Conservation (phyloP, 1,140 invertebrate genomes). For the Telenomus remus region DNA sequence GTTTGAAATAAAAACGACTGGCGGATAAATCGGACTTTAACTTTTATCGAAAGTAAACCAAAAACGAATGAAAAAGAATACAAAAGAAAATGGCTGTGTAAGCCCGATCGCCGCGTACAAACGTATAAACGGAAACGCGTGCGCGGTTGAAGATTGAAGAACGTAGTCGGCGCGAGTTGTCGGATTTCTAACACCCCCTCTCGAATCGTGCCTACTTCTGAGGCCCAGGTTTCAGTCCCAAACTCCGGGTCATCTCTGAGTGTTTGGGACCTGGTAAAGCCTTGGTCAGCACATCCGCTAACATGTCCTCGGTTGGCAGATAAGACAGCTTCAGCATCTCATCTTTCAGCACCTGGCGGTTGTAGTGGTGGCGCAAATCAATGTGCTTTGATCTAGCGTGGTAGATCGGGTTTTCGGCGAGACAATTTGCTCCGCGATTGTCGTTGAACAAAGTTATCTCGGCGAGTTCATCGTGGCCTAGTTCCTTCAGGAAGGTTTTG, state of each 20-base stretch:
- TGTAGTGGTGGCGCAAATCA: constrained; percentile 55
- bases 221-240: not conserved
- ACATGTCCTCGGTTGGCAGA: constrained; percentile 22
- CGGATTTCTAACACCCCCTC: constrained; percentile 1
- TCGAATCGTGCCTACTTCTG: constrained; percentile 2
- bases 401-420: constrained; percentile 9
- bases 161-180: constrained; percentile 4
- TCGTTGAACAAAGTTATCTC: constrained; percentile 23
- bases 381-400: constrained; percentile 40
- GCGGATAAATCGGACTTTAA: too few species aligned
- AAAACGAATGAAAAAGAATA: too few species aligned
- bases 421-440: constrained; percentile 22
- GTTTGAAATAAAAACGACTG: too few species aligned
- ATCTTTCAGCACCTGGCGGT: constrained; percentile 23
- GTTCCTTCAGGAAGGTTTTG: constrained; percentile 9
- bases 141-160: too few species aligned
- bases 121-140: too few species aligned
- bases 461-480: constrained; percentile 8
- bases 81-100: too few species aligned
- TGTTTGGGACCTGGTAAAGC: not conserved
- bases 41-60: too few species aligned
- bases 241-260: not conserved
- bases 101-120: too few species aligned
- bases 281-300: constrained; percentile 31
- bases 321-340: constrained; percentile 9